phyloP scores from a whole-genome alignment of 1,140 invertebrate genomes.

The Diachasma alloeum region DNA sequence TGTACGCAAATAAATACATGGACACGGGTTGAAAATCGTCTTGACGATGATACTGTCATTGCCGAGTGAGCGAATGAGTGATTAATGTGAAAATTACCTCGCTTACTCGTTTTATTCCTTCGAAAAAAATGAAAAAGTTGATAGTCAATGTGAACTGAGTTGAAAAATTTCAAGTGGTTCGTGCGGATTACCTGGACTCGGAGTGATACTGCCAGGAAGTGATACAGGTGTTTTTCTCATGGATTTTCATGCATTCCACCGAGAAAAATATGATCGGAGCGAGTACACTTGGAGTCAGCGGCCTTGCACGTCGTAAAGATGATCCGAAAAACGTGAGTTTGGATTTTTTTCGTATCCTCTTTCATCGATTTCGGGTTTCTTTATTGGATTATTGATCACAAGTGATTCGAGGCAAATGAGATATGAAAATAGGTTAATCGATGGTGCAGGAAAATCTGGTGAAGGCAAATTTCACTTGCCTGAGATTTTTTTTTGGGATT shows the following conservation, averaged over 20 bases:
- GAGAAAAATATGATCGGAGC: conserved; percentile 17
- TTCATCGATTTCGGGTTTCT: neutral
- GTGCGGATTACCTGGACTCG: neutral
- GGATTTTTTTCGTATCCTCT: neutral
- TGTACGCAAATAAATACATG: neutral
- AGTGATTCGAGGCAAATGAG: neutral
- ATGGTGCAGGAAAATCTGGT: neutral
- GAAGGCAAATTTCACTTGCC: neutral
- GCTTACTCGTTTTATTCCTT: neutral
- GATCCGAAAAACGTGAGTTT: conserved; percentile 18
- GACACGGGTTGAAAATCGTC: neutral
- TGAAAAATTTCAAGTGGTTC: neutral
- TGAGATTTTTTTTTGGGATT: too few relatives aligned
- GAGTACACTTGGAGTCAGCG: conserved; percentile 38
- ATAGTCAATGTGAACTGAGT: neutral
- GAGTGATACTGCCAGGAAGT: neutral
- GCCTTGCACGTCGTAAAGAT: conserved; percentile 25
- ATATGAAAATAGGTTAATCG: conserved; percentile 2
- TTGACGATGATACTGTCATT: neutral
- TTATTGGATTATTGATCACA: neutral
- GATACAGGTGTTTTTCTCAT: neutral
- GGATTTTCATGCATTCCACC: conserved; percentile 22
- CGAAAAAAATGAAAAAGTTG: neutral
- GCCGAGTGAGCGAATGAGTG: neutral
- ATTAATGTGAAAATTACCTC: neutral